These are phyloP conservation scores for Halictus ligatus DNA, from an alignment of 2,888 invertebrate genomes.

Conservation along the genomic window DNA sequence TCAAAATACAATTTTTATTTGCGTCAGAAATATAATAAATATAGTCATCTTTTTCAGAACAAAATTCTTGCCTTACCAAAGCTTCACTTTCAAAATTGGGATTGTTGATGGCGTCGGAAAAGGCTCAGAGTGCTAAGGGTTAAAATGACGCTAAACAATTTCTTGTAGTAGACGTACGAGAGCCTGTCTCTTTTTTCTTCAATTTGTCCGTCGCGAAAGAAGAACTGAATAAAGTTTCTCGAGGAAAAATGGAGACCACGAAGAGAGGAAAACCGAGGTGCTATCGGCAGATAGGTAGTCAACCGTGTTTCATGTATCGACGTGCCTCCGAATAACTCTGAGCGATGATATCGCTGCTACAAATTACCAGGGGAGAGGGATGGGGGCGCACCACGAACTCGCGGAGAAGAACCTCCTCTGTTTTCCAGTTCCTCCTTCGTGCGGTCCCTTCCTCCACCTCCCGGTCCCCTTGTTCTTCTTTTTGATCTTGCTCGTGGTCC, in stretches of 20 bases:
- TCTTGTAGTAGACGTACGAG: too few relatives aligned
- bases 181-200: too few relatives aligned
- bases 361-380: constrained; percentile 69
- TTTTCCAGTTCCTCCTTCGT: constrained; percentile 63
- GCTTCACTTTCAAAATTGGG: too few relatives aligned
- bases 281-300: constrained; percentile 74
- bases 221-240: not conserved
- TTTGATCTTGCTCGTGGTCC: constrained; percentile 26
- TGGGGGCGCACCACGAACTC: constrained; percentile 71
- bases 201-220: not conserved
- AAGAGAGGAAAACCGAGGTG: constrained; percentile 54
- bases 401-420: constrained; percentile 55
- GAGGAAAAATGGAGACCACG: not conserved
- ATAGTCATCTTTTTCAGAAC: too few relatives aligned
- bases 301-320: constrained; percentile 55
- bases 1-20: too few relatives aligned
- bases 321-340: constrained; percentile 74
- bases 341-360: constrained; percentile 78
- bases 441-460: constrained; percentile 13
- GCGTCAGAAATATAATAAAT: too few relatives aligned
- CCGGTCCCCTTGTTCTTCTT: constrained; percentile 20
- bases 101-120: too few relatives aligned
- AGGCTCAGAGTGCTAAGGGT: too few relatives aligned
- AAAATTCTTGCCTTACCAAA: too few relatives aligned
- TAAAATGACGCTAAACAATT: too few relatives aligned